Evolutionary conservation across 2,797 vertebrate genomes (phyloP).

Genomic region (Chaetophractus vellerosus): DNA sequence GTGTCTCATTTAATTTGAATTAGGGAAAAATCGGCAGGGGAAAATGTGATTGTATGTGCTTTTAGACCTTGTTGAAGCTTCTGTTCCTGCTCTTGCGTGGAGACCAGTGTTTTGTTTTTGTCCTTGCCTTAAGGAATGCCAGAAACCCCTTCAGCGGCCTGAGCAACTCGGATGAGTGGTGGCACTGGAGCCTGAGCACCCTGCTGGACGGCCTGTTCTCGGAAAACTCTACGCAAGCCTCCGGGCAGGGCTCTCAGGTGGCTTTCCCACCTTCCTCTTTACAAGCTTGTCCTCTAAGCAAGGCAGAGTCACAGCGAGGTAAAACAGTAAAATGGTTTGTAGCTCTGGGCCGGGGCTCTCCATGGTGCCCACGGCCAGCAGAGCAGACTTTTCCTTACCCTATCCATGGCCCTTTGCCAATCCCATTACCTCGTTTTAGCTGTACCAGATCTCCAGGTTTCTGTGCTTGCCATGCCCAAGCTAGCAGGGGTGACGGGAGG

Average conservation of each 20-base stretch:
- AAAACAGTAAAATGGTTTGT: neutral
- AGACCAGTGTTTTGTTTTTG: slow-evolving; percentile 77
- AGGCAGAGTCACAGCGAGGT: fast-evolving
- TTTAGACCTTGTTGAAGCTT: neutral
- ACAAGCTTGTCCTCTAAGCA: fast-evolving
- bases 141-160: slow-evolving; percentile 83
- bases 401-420: neutral
- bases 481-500: fast-evolving
- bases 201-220: slow-evolving; percentile 89
- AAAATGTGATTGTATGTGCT: neutral
- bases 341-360: neutral
- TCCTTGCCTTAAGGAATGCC: slow-evolving; percentile 80
- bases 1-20: neutral
- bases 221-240: slow-evolving; percentile 7
- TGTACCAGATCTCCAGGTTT: fast-evolving
- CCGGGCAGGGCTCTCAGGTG: slow-evolving; percentile 82
- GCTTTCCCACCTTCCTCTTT: neutral
- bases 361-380: fast-evolving
- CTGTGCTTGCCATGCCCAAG: fast-evolving
- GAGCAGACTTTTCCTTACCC: neutral
- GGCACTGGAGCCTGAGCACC: slow-evolving; percentile 89
- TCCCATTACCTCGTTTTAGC: fast-evolving
- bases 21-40: neutral
- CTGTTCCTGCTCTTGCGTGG: slow-evolving; percentile 1
- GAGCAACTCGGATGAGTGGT: slow-evolving; percentile 89